Evolutionary conservation across 2,113 vertebrate species (phyloP), one percentile per base, ranked within the genome.

Genomic region (Phylloscopus trochilus): DNA sequence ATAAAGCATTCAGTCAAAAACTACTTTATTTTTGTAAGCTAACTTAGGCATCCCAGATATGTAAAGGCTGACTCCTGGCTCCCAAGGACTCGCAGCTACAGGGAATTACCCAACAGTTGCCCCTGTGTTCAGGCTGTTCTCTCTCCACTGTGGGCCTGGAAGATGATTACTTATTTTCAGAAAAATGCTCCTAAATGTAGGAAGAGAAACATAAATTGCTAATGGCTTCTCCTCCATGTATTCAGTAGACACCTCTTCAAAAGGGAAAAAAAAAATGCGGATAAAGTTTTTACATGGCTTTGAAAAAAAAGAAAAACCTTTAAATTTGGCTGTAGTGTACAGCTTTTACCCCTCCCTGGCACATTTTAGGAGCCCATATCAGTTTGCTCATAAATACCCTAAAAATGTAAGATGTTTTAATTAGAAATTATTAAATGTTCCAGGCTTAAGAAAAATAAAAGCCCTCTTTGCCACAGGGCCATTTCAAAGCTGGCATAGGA

Each of bases 341-440:
- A 75, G 52, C 31, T 74, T 67, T 88, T 92, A 58, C 39, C 64
- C 44, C 6, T 91, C 35, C 77, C 55, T 3, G 7, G 83, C 72
- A n/a, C 30, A 22, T 83, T 94, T 88, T 86, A 90, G 73, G 35
- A 91, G 69, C 56, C 47, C 3, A 0, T 75, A 88, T 95, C 76
- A 75, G 31, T 68, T 94, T 72, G 58, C 89, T 87, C 66, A 84
- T 94, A 96, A 95, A 95, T 96, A 94, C 64, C 93, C 77, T 90
- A 84, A 92, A 96, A 92, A 78, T 26, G 60, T 83, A 88, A 86
- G 88, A 67, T 78, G 68, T 76, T 64, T 94, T 92, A 95, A 96
- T 96, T 96, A 92, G 83, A 89, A 96, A 94, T 92, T 90, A 92
- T 94, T 93, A 75, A 84, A 96, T 35, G 53, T 92, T 93, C 76